These are phyloP conservation scores for Notodonta ziczac DNA, from an alignment of 2,888 invertebrate species.

Conservation along the genomic window DNA sequence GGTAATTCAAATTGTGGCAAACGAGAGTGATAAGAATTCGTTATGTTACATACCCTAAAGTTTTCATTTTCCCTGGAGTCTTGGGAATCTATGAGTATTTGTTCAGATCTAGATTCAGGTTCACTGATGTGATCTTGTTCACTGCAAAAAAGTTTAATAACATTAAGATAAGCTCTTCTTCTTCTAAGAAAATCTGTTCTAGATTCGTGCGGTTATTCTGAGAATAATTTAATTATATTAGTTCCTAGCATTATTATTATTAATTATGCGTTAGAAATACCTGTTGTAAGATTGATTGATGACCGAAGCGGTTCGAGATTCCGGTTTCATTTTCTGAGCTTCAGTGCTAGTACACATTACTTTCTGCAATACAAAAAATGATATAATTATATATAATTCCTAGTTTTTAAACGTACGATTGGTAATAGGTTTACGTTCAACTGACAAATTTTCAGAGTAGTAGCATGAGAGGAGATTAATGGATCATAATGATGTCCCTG, in stretches of 20 bases:
- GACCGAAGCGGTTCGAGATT: constrained; percentile 66
- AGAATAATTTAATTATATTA: no score
- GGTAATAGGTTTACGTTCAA: no score
- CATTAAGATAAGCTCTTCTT: neutral
- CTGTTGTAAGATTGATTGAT: constrained; percentile 77
- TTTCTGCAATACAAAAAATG: constrained; percentile 55
- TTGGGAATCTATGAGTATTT: constrained; percentile 69
- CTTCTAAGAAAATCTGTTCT: neutral
- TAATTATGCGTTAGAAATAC: constrained; percentile 36
- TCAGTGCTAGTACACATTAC: constrained; percentile 59
- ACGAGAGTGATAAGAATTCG: no score
- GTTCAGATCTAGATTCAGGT: constrained; percentile 73
- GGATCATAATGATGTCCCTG: no score
- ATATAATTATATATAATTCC: no score
- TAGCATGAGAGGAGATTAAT: no score
- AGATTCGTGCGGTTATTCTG: no score
- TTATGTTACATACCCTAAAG: constrained; percentile 59
- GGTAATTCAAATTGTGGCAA: no score
- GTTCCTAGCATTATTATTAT: no score
- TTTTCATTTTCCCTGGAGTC: constrained; percentile 71
- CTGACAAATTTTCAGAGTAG: no score
- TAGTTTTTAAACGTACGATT: neutral
- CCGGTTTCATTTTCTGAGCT: constrained; percentile 59
- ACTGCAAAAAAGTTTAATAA: constrained; percentile 46
- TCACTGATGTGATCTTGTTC: constrained; percentile 69